Base-by-base conservation (phyloP, 1,140 invertebrate species). In the Rhagoletis zephyria region DNA sequence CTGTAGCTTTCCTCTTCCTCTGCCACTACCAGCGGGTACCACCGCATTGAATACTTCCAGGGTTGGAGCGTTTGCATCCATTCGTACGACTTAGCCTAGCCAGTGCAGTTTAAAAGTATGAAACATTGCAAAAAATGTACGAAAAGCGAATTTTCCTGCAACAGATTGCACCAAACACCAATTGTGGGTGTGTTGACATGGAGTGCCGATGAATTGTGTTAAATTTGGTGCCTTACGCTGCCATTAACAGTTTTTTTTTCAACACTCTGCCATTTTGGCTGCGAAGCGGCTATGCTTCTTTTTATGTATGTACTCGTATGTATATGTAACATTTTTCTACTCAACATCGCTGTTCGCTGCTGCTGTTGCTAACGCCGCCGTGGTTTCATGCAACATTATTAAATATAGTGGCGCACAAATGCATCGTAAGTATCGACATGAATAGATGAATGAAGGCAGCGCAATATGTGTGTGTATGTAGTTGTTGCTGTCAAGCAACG, bases 201-300 rank as follows among this genome's bases (percentile, higher is more conserved):
- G 45, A 74, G 67, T 74, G 67, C 12, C 67, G 42, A 48, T 45
- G 67, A 74, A 16, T 45, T 40, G 67, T n/a, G 45, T 3, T 16
- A 45, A 74, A 48, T 16, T 74, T 74, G 45, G 40, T 45, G 42
- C 67, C 45, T 48, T 74, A 45, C 67, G 67, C 67, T 74, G 67
- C 67, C 14, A 74, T 74, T 74, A 74, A 42, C 67, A 48, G 4
- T 42, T 45, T 40, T 9, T 74, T 74, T 74, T 70, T 74, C 3
- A 12, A 48, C 14, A 74, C 14, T 5, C 67, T 45, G 40, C 67
- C 67, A 45, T 3, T 74, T 48, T 74, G 10, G 61, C 61, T 5
- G 3, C 4, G 10, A 7, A 63, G 61, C 61, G 61, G 61, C 16
- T 7, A 63, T 63, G 61, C 12, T 60, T 1, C 30, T 30, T 30